Percentiles rank a stretch among this genome's conserved stretches.
Evolutionary conservation across 2,797 vertebrate genomes (phyloP).

Genomic region (Tympanoctomys barrerae): DNA sequence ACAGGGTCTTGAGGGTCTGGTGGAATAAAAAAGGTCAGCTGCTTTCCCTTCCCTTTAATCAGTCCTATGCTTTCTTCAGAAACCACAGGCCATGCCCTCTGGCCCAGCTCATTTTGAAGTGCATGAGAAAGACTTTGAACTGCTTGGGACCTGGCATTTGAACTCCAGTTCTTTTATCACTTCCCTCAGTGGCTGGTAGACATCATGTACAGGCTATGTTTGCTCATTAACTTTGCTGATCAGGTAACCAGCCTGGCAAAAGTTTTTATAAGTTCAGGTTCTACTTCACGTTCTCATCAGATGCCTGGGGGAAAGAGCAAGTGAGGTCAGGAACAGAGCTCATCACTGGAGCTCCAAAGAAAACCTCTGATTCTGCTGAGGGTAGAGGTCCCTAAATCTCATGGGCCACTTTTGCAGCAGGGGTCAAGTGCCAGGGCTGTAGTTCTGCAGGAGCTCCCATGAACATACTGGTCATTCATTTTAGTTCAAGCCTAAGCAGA

Average conservation of each 20-base stretch:
- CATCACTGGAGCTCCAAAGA: neutral
- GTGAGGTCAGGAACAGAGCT: neutral
- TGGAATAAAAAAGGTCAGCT: neutral
- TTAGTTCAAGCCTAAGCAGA: neutral
- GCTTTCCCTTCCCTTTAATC: constrained; percentile 33
- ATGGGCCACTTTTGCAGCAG: accelerated
- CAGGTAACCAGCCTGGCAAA: constrained; percentile 15
- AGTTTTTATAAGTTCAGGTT: neutral
- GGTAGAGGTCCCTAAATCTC: neutral
- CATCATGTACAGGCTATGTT: neutral
- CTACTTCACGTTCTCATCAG: constrained; percentile 14
- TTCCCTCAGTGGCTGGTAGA: neutral
- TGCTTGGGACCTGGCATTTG: constrained; percentile 1
- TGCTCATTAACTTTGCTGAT: constrained; percentile 36
- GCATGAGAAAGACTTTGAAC: neutral
- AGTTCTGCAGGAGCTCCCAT: neutral
- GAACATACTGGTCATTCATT: neutral
- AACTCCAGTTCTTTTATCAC: constrained; percentile 37
- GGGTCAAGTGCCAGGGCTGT: accelerated
- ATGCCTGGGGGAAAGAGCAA: neutral
- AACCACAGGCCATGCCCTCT: neutral
- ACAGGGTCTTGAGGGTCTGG: neutral
- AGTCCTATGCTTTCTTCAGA: neutral
- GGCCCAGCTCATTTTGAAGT: constrained; percentile 46
- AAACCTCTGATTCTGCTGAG: neutral